These are phyloP conservation scores for Tympanuchus pallidicinctus DNA, from an alignment of 2,113 vertebrate species.

Conservation along the genomic window DNA sequence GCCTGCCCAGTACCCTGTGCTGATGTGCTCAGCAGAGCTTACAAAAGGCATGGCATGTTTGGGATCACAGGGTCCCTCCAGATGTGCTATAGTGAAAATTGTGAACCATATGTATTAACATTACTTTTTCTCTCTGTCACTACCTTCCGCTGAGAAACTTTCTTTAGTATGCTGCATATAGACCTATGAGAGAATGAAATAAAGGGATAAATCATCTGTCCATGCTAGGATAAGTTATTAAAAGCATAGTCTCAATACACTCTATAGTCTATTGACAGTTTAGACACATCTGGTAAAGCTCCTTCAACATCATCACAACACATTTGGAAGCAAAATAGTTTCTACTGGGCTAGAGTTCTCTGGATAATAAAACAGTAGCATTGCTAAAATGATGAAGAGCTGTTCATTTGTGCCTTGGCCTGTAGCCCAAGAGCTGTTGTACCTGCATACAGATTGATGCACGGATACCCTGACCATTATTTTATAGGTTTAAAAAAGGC, in stretches of 20 bases:
- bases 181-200: background rate
- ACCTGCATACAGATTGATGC: background rate
- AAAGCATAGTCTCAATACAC: background rate
- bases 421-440: background rate
- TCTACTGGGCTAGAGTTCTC: background rate
- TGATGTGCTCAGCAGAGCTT: background rate
- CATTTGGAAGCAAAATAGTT: background rate
- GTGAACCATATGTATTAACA: background rate
- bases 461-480: background rate
- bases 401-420: background rate
- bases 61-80: background rate
- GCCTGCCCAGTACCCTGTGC: background rate
- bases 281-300: background rate
- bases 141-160: background rate
- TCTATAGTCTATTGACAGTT: background rate
- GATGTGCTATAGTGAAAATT: fast-evolving
- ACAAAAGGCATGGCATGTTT: background rate
- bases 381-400: background rate
- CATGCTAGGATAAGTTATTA: background rate
- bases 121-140: background rate
- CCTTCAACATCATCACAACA: background rate
- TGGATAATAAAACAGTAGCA: background rate
- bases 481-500: background rate
- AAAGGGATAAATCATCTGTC: background rate
- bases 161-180: background rate